A percentile compares a stretch with the other conserved stretches of the same genome.
Evolutionary conservation across 2,888 invertebrate species (phyloP).

Genomic region (Drosophila mimetica): DNA sequence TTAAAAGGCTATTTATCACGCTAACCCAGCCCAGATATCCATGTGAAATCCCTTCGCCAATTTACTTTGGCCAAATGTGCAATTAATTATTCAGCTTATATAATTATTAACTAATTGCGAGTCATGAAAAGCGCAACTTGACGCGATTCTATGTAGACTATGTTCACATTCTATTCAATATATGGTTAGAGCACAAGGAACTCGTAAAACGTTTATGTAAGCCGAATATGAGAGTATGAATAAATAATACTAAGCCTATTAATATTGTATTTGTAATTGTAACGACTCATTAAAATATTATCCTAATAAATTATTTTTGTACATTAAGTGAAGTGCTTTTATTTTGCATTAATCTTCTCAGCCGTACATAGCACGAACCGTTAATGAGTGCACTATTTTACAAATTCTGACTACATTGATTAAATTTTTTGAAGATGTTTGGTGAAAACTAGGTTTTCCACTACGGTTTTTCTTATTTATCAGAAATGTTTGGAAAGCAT

Average conservation of each 20-base stretch:
- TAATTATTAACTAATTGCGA: constrained; percentile 51
- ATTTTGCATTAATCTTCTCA: neutral
- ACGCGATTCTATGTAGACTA: constrained; percentile 12
- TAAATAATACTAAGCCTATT: constrained; percentile 15
- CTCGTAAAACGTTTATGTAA: neutral
- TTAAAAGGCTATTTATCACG: constrained; percentile 52
- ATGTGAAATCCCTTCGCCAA: constrained; percentile 63
- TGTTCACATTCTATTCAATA: constrained; percentile 14
- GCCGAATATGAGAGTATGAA: constrained; percentile 1
- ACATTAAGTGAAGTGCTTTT: constrained; percentile 6
- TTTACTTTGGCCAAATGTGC: constrained; percentile 59
- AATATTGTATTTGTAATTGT: constrained; percentile 29
- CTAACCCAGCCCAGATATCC: constrained; percentile 38
- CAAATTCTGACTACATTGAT: too few species aligned
- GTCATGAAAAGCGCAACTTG: constrained; percentile 52
- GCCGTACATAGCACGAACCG: neutral
- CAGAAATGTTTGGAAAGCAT: too few species aligned
- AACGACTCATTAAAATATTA: constrained; percentile 31
- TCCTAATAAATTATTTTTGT: constrained; percentile 67
- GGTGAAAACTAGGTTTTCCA: too few species aligned
- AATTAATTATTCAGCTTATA: constrained; percentile 56
- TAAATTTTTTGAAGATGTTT: too few species aligned
- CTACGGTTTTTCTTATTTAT: too few species aligned
- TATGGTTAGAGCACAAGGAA: neutral
- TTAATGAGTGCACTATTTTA: too few species aligned